Evolutionary conservation across 1,140 invertebrate genomes (phyloP).

Genomic region (Mizuhopecten yessoensis): DNA sequence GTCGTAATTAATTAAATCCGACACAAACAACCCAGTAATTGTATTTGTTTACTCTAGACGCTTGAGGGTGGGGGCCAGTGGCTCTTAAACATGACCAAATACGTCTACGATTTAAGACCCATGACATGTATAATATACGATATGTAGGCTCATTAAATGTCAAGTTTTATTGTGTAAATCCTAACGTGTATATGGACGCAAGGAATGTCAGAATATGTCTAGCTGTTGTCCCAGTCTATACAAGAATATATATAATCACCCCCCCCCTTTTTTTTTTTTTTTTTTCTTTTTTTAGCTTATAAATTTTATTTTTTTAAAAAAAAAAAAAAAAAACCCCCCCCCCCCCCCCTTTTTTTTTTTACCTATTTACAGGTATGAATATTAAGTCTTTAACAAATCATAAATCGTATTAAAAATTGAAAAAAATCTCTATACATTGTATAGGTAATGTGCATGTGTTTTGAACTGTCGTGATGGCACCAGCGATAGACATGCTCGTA

Average conservation of each 20-base stretch:
- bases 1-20: not conserved
- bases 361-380: not conserved
- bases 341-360: too few relatives aligned
- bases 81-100: not conserved
- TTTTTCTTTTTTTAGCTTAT: too few relatives aligned
- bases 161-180: not conserved
- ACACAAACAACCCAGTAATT: not conserved
- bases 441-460: not conserved
- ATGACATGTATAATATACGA: not conserved
- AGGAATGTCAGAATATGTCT: not conserved
- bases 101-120: not conserved
- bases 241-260: not conserved
- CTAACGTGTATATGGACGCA: too few relatives aligned
- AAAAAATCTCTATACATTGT: not conserved
- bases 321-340: too few relatives aligned
- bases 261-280: too few relatives aligned
- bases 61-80: not conserved
- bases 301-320: too few relatives aligned
- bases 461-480: not conserved
- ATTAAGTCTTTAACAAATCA: not conserved
- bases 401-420: not conserved
- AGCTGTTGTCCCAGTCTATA: too few relatives aligned
- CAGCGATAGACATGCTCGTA: slow-evolving; percentile 1
- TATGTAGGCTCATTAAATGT: not conserved
- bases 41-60: slow-evolving; percentile 32